Percentiles rank a stretch among this genome's conserved stretches.
Evolutionary conservation across 2,888 invertebrate genomes (phyloP).

Genomic region (Amiota communis): DNA sequence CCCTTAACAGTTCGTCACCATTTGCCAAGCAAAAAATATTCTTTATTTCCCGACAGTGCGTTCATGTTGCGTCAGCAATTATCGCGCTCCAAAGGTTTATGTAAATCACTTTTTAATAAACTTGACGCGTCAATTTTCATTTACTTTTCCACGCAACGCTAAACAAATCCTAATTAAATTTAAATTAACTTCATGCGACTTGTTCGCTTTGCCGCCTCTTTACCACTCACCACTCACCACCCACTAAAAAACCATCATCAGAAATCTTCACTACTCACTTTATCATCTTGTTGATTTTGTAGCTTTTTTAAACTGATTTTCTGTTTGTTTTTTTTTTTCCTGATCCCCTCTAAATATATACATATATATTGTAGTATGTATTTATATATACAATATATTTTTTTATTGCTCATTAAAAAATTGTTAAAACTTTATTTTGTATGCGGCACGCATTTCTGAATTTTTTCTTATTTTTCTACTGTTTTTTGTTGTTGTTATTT

Average conservation of each 20-base stretch:
- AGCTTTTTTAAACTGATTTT: constrained; percentile 50
- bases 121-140: constrained; percentile 64
- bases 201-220: background rate
- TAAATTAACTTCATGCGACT: constrained; percentile 57
- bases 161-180: constrained; percentile 60
- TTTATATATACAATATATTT: constrained; percentile 15
- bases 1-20: too few relatives aligned
- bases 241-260: too few relatives aligned
- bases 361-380: too few relatives aligned
- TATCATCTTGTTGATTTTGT: constrained; percentile 58
- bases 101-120: constrained; percentile 66
- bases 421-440: constrained; percentile 52
- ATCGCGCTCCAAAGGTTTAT: constrained; percentile 42
- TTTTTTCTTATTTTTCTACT: too few relatives aligned
- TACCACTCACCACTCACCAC: too few relatives aligned
- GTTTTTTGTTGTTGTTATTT: background rate
- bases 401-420: constrained; percentile 63
- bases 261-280: too few relatives aligned
- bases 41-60: constrained; percentile 33
- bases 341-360: background rate
- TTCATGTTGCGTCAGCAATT: constrained; percentile 30
- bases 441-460: background rate
- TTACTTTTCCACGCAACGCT: constrained; percentile 56
- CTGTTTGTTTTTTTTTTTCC: constrained; percentile 9
- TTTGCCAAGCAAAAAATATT: too few relatives aligned